These are phyloP conservation scores for Passer domesticus DNA, from an alignment of 2,113 vertebrate genomes.

Conservation along the genomic window DNA sequence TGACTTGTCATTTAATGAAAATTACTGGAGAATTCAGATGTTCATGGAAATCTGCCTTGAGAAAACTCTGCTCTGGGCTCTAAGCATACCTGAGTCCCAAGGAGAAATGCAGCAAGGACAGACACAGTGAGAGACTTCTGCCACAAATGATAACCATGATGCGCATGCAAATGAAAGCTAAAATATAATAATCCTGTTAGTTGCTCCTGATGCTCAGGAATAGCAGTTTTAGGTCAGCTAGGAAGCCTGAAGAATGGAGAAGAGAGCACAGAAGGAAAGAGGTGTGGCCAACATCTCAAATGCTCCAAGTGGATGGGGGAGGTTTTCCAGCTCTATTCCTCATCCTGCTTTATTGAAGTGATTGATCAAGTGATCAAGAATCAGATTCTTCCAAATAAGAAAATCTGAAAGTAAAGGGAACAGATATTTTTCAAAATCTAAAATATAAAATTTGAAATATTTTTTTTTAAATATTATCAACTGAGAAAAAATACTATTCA, in stretches of 20 bases:
- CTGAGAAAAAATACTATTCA: not conserved
- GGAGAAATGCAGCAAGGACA: not conserved
- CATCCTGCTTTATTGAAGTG: not conserved
- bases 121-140: not conserved
- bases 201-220: not conserved
- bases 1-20: not conserved
- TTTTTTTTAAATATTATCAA: not conserved
- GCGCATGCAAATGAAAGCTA: not conserved
- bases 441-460: not conserved
- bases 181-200: not conserved
- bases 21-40: not conserved
- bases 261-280: not conserved
- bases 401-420: not conserved
- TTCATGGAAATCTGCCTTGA: not conserved
- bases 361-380: not conserved
- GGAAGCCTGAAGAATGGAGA: not conserved
- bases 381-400: not conserved
- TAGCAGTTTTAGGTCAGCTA: not conserved
- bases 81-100: not conserved
- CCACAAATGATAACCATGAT: not conserved
- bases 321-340: not conserved
- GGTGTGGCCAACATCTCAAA: not conserved
- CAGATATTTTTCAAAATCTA: not conserved
- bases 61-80: not conserved
- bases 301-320: not conserved